A percentile compares a stretch with the other conserved stretches of the same genome.
Conservation (phyloP, 2,888 invertebrate species). For the Pinctada fucata region DNA sequence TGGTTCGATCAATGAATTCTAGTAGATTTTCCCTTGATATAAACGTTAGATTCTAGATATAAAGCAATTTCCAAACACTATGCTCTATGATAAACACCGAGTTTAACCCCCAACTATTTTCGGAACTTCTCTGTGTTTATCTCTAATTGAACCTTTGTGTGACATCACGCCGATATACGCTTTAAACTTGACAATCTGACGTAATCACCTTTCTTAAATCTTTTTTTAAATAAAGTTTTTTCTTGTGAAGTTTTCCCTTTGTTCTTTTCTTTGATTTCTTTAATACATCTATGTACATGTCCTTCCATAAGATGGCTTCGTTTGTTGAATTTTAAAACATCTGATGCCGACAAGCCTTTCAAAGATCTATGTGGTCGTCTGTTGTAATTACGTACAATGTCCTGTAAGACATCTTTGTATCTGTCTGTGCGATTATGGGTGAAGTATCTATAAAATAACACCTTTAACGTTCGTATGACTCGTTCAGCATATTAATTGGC, state of each 20-base stretch:
- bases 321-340: conserved; percentile 13
- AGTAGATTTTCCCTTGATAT: too few relatives aligned
- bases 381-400: conserved; percentile 39
- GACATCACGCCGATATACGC: conserved; percentile 25
- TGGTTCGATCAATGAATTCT: too few relatives aligned
- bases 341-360: conserved; percentile 3
- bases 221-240: conserved; percentile 12
- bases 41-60: too few relatives aligned
- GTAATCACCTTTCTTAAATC: conserved; percentile 30
- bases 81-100: too few relatives aligned
- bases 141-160: too few relatives aligned
- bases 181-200: conserved; percentile 36
- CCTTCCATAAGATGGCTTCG: conserved; percentile 15
- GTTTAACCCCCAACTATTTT: too few relatives aligned
- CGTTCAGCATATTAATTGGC: conserved; percentile 38
- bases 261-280: conserved; percentile 14
- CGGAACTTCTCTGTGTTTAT: too few relatives aligned
- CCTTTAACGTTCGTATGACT: conserved; percentile 31
- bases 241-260: conserved; percentile 14
- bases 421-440: conserved; percentile 32
- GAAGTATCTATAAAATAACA: conserved; percentile 35
- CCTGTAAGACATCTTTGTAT: conserved; percentile 29
- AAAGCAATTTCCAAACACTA: too few relatives aligned
- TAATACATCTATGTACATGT: conserved; percentile 23
- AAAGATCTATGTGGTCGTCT: conserved; percentile 14